Conservation (phyloP, 1,140 invertebrate species). For the Leptinotarsa lineolata region DNA sequence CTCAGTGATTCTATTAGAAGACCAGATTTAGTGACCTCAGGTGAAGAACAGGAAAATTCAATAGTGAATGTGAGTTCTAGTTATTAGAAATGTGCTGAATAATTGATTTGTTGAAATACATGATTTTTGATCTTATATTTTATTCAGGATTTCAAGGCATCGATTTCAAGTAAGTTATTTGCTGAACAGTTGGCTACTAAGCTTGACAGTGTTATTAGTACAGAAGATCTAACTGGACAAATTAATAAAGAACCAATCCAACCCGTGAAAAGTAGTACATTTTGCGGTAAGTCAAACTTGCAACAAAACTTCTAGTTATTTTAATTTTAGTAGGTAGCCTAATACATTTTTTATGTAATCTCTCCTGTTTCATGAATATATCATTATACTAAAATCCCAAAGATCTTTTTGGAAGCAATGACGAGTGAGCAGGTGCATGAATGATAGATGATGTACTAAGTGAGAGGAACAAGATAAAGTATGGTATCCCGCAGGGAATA, state of each 20-base stretch:
- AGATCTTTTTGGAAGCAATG: too few relatives aligned
- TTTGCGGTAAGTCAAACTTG: conserved; percentile 11
- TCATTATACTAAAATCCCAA: too few relatives aligned
- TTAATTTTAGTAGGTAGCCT: not conserved
- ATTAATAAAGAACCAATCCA: conserved; percentile 47
- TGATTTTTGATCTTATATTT: not conserved
- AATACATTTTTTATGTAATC: conserved; percentile 1
- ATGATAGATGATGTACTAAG: too few relatives aligned
- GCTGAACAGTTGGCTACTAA: conserved; percentile 66
- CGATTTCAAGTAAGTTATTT: conserved; percentile 55
- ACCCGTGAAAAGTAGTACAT: conserved; percentile 17
- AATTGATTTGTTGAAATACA: not conserved
- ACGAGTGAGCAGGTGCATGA: too few relatives aligned
- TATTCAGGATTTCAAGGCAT: conserved; percentile 29
- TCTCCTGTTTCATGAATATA: too few relatives aligned
- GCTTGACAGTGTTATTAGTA: conserved; percentile 58
- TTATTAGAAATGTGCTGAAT: not conserved
- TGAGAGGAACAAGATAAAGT: too few relatives aligned
- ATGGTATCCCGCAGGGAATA: too few relatives aligned
- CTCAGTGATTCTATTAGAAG: conserved; percentile 37
- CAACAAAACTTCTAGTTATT: not conserved
- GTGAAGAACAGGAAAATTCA: conserved; percentile 26
- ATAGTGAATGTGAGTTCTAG: conserved; percentile 28
- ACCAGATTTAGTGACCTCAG: conserved; percentile 27
- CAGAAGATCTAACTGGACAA: conserved; percentile 33